phyloP scores from a whole-genome alignment of 2,113 vertebrate genomes.

The Aldabrachelys gigantea region DNA sequence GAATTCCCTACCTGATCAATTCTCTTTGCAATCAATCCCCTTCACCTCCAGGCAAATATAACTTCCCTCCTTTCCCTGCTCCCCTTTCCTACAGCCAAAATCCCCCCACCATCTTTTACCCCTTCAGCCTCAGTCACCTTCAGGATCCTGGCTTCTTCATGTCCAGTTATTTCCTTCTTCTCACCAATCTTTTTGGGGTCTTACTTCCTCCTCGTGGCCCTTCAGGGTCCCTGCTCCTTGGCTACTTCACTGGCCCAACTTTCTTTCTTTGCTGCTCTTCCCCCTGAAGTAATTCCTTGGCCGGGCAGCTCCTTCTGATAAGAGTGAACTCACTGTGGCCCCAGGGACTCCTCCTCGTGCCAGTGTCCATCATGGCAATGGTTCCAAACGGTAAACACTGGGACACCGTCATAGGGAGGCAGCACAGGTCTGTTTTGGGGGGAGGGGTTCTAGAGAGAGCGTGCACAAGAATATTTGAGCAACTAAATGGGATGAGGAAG shows the following conservation, averaged over 20 bases:
- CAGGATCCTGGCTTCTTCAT: background rate
- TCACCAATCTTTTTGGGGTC: background rate
- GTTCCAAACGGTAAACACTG: fast-evolving
- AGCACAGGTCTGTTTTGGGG: fast-evolving
- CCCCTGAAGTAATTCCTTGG: background rate
- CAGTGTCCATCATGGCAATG: background rate
- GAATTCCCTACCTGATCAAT: background rate
- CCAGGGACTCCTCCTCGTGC: background rate
- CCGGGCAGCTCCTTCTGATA: fast-evolving
- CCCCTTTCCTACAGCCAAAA: background rate
- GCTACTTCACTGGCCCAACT: background rate
- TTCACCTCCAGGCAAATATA: fast-evolving
- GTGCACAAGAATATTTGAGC: background rate
- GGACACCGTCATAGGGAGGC: fast-evolving
- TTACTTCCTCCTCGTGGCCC: background rate
- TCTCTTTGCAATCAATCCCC: background rate
- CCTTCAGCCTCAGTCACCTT: background rate
- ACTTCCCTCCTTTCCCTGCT: background rate
- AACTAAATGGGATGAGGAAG: background rate
- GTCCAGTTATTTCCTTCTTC: background rate
- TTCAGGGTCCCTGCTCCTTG: background rate
- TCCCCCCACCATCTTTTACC: background rate
- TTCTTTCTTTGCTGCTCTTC: background rate
- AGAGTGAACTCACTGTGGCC: fast-evolving
- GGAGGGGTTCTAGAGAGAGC: background rate